A percentile compares a stretch with the other conserved stretches of the same genome.
Evolutionary conservation across 2,113 vertebrate species (phyloP).

Genomic region (Psilopogon haemacephalus): DNA sequence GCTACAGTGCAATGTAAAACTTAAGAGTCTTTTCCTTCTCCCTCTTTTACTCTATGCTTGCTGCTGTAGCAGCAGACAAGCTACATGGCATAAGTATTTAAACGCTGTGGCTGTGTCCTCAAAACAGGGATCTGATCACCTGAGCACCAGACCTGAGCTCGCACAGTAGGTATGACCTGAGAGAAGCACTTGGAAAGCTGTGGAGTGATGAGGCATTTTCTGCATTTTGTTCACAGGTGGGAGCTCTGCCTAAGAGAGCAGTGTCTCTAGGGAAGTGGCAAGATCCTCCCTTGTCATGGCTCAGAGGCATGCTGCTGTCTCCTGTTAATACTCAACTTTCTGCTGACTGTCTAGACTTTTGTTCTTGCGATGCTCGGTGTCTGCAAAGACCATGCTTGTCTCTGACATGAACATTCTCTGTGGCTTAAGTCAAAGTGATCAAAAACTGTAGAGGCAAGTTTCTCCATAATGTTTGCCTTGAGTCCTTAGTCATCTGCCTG

Average conservation of each 20-base stretch:
- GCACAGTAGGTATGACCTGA: not conserved
- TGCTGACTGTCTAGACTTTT: slow-evolving; percentile 54
- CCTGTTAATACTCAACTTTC: slow-evolving; percentile 38
- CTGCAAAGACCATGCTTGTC: not conserved
- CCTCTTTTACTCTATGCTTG: fast-evolving
- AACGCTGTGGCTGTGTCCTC: not conserved
- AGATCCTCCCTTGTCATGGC: not conserved
- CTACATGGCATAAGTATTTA: fast-evolving
- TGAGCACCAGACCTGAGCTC: fast-evolving
- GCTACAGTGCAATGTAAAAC: not conserved
- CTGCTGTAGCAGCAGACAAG: not conserved
- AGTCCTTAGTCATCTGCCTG: not conserved
- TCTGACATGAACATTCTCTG: not conserved
- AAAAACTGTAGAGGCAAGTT: slow-evolving; percentile 6
- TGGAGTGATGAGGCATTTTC: not conserved
- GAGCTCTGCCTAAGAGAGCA: not conserved
- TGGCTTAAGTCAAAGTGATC: slow-evolving; percentile 23
- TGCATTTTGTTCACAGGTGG: not conserved
- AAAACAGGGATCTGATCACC: not conserved
- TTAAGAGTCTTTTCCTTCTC: not conserved
- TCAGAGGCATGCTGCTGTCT: slow-evolving; percentile 28
- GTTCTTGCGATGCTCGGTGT: not conserved
- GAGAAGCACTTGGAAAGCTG: not conserved
- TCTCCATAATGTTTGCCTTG: not conserved
- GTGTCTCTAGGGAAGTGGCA: not conserved